phyloP scores from a whole-genome alignment of 2,113 vertebrate species.

The Anser brachyrhynchus region DNA sequence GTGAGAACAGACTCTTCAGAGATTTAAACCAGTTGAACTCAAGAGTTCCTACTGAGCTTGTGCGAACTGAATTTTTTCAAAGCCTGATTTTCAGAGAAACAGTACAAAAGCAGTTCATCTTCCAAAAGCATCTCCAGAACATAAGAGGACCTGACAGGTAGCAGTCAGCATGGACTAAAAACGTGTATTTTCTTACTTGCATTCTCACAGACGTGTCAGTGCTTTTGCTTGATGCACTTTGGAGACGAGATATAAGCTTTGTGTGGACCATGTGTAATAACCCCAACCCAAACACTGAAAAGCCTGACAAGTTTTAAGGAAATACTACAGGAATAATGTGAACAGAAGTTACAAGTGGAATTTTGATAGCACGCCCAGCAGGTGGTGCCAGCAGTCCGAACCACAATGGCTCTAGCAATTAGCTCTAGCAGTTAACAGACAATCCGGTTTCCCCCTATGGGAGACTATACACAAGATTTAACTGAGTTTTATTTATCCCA shows the following conservation, averaged over 20 bases:
- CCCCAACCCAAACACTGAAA: neutral
- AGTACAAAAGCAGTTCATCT: neutral
- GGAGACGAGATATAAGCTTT: neutral
- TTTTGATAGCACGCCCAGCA: accelerated
- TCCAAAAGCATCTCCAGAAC: neutral
- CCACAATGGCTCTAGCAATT: accelerated
- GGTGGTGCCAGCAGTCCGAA: neutral
- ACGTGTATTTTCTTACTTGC: neutral
- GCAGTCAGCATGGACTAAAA: neutral
- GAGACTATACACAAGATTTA: neutral
- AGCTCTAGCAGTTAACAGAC: neutral
- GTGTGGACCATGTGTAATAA: neutral
- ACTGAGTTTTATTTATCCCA: neutral
- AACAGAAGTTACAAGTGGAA: neutral
- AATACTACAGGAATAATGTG: neutral
- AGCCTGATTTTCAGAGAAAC: neutral
- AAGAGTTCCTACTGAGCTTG: neutral
- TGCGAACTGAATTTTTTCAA: neutral
- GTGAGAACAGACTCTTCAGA: neutral
- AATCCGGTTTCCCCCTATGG: neutral
- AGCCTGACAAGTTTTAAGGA: neutral
- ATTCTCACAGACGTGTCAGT: neutral
- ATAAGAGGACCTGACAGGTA: accelerated
- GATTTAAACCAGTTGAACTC: neutral
- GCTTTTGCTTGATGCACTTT: neutral